Evolutionary conservation across 2,113 vertebrate species (phyloP).

Genomic region (Sinocyclocheilus rhinocerous): DNA sequence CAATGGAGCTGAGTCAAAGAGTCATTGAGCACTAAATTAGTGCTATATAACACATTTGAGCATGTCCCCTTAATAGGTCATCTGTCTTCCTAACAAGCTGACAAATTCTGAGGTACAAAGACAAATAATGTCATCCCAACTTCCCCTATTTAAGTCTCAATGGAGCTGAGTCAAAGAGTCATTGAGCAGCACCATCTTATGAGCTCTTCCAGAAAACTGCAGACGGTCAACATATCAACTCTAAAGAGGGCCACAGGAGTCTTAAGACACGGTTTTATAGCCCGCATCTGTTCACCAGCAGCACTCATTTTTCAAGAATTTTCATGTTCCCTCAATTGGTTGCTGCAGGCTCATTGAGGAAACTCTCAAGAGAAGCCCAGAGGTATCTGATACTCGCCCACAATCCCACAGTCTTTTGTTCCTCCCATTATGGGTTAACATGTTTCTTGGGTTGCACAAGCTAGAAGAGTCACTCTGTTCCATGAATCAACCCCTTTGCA

Average conservation of each 20-base stretch:
- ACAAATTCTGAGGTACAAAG: slow-evolving; percentile 46
- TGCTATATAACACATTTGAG: slow-evolving; percentile 33
- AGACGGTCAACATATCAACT: slow-evolving; percentile 29
- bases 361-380: slow-evolving; percentile 7
- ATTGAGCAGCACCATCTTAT: slow-evolving; percentile 18
- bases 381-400: not conserved
- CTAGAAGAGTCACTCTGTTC: slow-evolving; percentile 15
- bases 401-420: not conserved
- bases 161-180: slow-evolving; percentile 40
- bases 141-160: slow-evolving; percentile 36
- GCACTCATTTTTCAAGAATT: slow-evolving; percentile 24
- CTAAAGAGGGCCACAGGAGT: slow-evolving; percentile 49
- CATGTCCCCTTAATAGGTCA: slow-evolving; percentile 45
- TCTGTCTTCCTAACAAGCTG: slow-evolving; percentile 48
- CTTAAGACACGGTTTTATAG: slow-evolving; percentile 41
- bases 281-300: slow-evolving; percentile 34
- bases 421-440: slow-evolving; percentile 12
- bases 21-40: slow-evolving; percentile 36
- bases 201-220: slow-evolving; percentile 44
- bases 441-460: not conserved
- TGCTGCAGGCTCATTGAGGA: slow-evolving; percentile 12
- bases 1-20: slow-evolving; percentile 40
- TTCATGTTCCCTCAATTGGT: slow-evolving; percentile 14
- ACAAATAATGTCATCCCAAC: slow-evolving; percentile 47
- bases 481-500: slow-evolving; percentile 10